These are phyloP conservation scores for Ceratitis capitata DNA, from an alignment of 1,140 invertebrate genomes.

Conservation along the genomic window DNA sequence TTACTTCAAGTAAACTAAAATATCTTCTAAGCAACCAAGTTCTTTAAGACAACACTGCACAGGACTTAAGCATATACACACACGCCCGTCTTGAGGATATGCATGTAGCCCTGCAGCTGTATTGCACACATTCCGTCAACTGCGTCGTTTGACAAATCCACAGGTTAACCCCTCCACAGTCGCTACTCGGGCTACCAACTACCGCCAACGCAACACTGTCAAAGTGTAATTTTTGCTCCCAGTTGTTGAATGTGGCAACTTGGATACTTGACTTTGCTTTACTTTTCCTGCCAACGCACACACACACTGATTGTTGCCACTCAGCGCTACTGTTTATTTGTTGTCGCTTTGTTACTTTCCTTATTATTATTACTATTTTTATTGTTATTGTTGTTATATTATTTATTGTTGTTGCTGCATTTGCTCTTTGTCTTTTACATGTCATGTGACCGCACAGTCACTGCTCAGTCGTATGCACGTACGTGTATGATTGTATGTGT, in stretches of 20 bases:
- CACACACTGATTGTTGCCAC: slow-evolving; percentile 31
- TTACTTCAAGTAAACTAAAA: no score
- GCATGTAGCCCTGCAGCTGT: no score
- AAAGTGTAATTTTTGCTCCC: neutral
- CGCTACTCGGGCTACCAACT: neutral
- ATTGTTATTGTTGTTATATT: neutral
- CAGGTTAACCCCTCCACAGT: neutral
- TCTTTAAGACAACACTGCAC: no score
- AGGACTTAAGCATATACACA: no score
- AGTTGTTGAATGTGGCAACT: slow-evolving; percentile 7
- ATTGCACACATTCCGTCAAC: neutral
- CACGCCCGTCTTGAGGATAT: no score
- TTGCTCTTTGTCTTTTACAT: neutral
- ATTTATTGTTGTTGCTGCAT: neutral
- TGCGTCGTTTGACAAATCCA: slow-evolving; percentile 2
- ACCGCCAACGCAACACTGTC: neutral
- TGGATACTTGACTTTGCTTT: slow-evolving; percentile 27
- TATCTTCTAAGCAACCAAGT: no score
- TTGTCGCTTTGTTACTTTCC: slow-evolving; percentile 26
- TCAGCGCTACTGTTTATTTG: slow-evolving; percentile 15
- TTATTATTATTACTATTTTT: slow-evolving; percentile 9
- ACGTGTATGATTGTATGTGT: neutral
- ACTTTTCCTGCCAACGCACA: neutral
- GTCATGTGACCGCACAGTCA: slow-evolving; percentile 19
- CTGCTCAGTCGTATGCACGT: neutral